Base-by-base conservation (phyloP, 2,888 invertebrate genomes). In the Girardia tigrina region DNA sequence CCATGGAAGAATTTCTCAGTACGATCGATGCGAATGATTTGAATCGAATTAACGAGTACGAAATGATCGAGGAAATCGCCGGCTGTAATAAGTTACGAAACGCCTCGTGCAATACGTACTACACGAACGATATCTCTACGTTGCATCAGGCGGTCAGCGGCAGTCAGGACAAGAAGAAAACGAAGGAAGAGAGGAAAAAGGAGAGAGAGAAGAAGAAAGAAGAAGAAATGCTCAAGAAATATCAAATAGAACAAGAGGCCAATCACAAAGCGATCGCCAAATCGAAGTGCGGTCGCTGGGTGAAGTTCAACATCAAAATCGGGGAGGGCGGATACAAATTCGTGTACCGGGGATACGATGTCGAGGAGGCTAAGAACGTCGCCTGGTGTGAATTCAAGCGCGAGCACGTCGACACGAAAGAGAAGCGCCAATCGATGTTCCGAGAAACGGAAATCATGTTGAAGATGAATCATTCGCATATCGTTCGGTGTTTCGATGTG, bases 241-340 rank as follows among this genome's bases (percentile, higher is more conserved):
- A 75, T n/a, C 42, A 78, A 29, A 69, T 28, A 28, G 76, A 77
- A 74, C 42, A 71, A 72, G 72, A 75, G 73, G 70, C 29, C 26
- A 74, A 77, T 28, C 27, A 27, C 70, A 71, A 70, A 27, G 75
- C 75, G n/a, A 29, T 29, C 8, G 76, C 76, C 26, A 76, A 76
- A 16, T 69, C 69, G 23, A 75, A 75, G 23, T 76, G 76, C 36
- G 76, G 76, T 1, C 36, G 76, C 4, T 76, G 76, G 76, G 76
- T 76, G 2, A 76, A 76, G 29, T 42, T 29, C 75, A 76, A 76
- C 69, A 26, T 76, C 20, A 26, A 95, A 86, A 91, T 95, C 77
- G 95, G 95, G 0, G 88, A 94, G 71, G 95, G 95, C 70, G 93
- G 93, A 77, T 97, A 97, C 85, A 95, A 95, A 86, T 95, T 94